A percentile compares a stretch with the other conserved stretches of the same genome.
Conservation (phyloP, 2,113 vertebrate species). For the Gnathonemus echidnorhynchus region DNA sequence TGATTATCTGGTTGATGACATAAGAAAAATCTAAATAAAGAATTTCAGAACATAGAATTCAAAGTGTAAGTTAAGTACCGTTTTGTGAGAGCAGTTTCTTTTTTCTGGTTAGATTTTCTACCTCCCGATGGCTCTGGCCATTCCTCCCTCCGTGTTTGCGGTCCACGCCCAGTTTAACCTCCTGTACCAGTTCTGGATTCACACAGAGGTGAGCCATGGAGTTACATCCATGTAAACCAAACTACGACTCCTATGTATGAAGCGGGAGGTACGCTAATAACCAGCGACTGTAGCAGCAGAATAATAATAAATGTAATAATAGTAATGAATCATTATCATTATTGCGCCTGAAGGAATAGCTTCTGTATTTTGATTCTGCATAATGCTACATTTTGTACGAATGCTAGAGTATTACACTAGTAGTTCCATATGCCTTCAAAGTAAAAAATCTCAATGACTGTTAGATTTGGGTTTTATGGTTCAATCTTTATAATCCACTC, state of each 20-base stretch:
- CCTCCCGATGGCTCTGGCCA: conserved; percentile 75
- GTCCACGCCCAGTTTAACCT: conserved; percentile 89
- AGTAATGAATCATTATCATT: neutral
- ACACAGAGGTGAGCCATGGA: conserved; percentile 73
- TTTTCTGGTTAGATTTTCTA: conserved; percentile 70
- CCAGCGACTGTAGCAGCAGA: neutral
- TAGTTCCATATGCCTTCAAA: neutral
- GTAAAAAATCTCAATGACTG: neutral
- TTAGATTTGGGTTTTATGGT: neutral
- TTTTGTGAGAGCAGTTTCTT: neutral
- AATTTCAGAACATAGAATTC: neutral
- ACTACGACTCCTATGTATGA: neutral
- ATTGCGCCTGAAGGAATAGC: neutral
- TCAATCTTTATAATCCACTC: neutral
- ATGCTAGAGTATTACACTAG: neutral
- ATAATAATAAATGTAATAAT: neutral
- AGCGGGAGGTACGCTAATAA: neutral
- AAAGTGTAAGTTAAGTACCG: neutral
- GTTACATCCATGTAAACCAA: neutral
- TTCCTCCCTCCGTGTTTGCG: conserved; percentile 78
- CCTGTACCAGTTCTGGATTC: conserved; percentile 95
- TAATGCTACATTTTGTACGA: neutral
- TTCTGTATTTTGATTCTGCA: neutral
- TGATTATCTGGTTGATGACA: neutral
- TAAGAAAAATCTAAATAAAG: neutral